phyloP scores from a whole-genome alignment of 1,140 invertebrate species.

The Drosophila teissieri region DNA sequence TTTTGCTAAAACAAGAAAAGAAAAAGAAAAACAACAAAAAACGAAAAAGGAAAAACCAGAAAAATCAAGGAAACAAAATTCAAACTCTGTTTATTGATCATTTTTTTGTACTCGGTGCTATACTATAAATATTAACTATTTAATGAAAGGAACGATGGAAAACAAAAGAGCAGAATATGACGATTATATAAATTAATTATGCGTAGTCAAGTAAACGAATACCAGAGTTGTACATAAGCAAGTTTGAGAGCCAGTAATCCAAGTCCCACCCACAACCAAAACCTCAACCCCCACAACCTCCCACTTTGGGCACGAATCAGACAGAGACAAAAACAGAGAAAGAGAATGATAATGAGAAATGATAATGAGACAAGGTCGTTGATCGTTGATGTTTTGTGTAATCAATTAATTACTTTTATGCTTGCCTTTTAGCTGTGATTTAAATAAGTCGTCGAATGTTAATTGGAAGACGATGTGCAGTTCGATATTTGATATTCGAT shows the following conservation, averaged over 20 bases:
- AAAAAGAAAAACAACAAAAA: constrained; percentile 17
- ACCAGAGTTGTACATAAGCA: constrained; percentile 53
- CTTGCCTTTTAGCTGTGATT: constrained; percentile 83
- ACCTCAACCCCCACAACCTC: neutral
- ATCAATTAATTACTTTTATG: constrained; percentile 62
- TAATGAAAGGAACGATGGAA: constrained; percentile 52
- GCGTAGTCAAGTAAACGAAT: constrained; percentile 69
- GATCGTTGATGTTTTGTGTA: constrained; percentile 54
- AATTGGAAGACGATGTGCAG: constrained; percentile 23
- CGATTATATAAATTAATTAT: constrained; percentile 69
- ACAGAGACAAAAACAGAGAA: constrained; percentile 25
- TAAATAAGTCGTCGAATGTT: constrained; percentile 24
- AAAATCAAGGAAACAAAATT: constrained; percentile 49
- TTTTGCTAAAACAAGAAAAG: constrained; percentile 33
- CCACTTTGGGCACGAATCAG: constrained; percentile 43
- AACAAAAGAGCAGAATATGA: constrained; percentile 24
- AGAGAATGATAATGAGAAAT: neutral
- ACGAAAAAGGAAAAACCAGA: constrained; percentile 8
- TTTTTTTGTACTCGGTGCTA: constrained; percentile 83
- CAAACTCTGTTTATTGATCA: constrained; percentile 78
- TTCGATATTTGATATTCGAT: constrained; percentile 39
- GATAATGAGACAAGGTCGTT: constrained; percentile 11
- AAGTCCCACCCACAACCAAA: constrained; percentile 24
- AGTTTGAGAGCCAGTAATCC: constrained; percentile 28
- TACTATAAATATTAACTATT: constrained; percentile 82